Evolutionary conservation across 2,797 vertebrate genomes (phyloP), one percentile per base, ranked within the genome.

Genomic region (Nannoperca australis): DNA sequence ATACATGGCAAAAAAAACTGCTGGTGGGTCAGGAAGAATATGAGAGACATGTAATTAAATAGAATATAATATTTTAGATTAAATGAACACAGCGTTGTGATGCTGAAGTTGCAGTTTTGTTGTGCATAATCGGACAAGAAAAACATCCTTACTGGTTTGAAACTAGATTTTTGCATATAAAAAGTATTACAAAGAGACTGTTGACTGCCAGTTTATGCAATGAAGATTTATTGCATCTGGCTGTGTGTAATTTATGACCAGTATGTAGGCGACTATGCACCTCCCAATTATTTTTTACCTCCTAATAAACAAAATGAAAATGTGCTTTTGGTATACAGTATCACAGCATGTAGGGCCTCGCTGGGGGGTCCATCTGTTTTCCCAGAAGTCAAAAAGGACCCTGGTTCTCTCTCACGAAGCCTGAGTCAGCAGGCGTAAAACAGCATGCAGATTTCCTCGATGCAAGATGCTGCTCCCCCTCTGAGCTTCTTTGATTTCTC

Each of bases 311-410:
- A 51, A 42, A 70, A 59, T 51, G 42, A 59, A 74, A 85, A 62
- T 76, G 63, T n/a, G 50, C 38, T 63, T 76, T 76, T 54, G 13
- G 66, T 72, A 42, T 89, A 82, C 55, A 75, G 76, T 69, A 70
- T 64, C 72, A 3, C 83, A 82, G 84, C 76, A 17, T 47, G 82
- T 2, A 0, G 32, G 24, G 79, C 70, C 76, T 36, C 3, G 82
- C 78, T 47, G 34, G 81, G 90, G 75, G 81, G 78, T 80, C 89
- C 86, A 74, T 83, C 81, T 88, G 85, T 88, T 88, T 78, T 72
- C 82, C 81, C 73, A 76, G 73, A 88, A 85, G 76, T 85, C 72
- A 74, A 72, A 81, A 72, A 78, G 49, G 44, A 50, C 59, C 55
- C 2, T 3, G 11, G 27, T 24, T 42, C 14, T 30, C 38, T 69